Evolutionary conservation across 2,888 invertebrate species (phyloP).

Genomic region (Podotricha telesiphe): DNA sequence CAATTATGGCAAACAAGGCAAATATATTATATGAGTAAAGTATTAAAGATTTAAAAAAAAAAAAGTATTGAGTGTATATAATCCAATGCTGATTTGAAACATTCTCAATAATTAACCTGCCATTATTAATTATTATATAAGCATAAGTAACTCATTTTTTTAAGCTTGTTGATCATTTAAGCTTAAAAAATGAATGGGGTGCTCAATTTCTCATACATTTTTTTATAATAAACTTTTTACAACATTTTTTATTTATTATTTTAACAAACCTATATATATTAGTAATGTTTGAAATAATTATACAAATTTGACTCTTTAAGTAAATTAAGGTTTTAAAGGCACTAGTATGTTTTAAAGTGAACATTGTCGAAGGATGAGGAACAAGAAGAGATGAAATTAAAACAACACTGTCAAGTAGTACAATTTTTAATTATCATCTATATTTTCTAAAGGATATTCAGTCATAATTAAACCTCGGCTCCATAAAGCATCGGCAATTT

Average conservation of each 20-base stretch:
- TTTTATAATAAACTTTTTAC: constrained; percentile 55
- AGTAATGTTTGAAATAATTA: too few relatives aligned
- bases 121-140: constrained; percentile 29
- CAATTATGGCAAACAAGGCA: not conserved
- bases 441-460: constrained; percentile 81
- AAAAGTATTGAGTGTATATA: not conserved
- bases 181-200: constrained; percentile 65
- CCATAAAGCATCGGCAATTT: constrained; percentile 89
- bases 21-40: not conserved
- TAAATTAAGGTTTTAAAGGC: too few relatives aligned
- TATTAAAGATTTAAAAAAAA: not conserved
- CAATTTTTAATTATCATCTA: constrained; percentile 68
- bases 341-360: too few relatives aligned
- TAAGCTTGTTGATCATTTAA: constrained; percentile 30
- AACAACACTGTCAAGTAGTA: not conserved
- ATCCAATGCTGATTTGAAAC: constrained; percentile 16
- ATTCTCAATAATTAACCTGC: constrained; percentile 38
- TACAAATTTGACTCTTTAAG: too few relatives aligned
- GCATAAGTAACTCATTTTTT: constrained; percentile 3
- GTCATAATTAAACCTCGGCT: constrained; percentile 92
- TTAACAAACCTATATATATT: not conserved
- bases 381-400: not conserved
- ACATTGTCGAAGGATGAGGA: too few relatives aligned
- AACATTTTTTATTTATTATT: not conserved
- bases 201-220: constrained; percentile 70